These are phyloP conservation scores for Coptodon bakossiorum DNA, from an alignment of 2,113 vertebrate genomes.

Conservation along the genomic window DNA sequence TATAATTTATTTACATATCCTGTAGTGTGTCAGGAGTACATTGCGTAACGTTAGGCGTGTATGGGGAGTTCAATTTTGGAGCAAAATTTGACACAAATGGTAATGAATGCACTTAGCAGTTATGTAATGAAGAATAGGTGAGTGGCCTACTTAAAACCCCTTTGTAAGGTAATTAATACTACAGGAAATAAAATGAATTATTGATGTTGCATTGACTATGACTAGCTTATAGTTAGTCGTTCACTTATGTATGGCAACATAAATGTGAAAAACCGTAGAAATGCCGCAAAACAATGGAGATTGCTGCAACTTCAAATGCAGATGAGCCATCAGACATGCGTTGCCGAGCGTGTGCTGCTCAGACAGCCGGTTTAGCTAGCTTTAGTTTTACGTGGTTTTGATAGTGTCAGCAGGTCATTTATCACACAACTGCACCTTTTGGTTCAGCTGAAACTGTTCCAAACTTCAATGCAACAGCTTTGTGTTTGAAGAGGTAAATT, in stretches of 20 bases:
- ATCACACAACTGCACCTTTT: neutral
- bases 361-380: neutral
- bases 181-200: neutral
- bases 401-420: neutral
- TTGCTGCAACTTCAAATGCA: neutral
- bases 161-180: neutral
- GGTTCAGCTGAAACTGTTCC: neutral
- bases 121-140: neutral
- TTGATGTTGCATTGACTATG: neutral
- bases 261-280: neutral
- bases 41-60: neutral
- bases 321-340: neutral
- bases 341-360: neutral
- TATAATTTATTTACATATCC: neutral
- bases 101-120: neutral
- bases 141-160: neutral
- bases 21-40: neutral
- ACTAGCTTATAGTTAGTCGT: neutral
- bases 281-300: neutral
- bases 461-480: neutral
- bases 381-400: neutral
- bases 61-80: slow-evolving; percentile 17
- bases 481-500: neutral
- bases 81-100: slow-evolving; percentile 2
- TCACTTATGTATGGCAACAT: neutral